Conservation (phyloP, 2,797 vertebrate species). For the Dendrocincla tyrannina region DNA sequence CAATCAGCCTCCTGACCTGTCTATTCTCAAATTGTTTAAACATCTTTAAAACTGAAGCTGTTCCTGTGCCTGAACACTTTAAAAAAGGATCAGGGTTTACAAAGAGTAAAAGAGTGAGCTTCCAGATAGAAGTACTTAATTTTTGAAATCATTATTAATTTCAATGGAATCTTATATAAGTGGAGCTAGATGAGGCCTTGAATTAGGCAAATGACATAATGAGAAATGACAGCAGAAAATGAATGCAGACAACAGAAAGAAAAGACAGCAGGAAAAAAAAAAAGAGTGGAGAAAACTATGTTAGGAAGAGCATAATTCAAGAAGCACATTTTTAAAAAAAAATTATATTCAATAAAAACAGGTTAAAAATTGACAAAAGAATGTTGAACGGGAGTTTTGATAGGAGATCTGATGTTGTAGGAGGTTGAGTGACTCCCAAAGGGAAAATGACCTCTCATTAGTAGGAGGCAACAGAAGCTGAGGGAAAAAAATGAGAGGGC, state of each 20-base stretch:
- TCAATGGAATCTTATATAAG: not conserved
- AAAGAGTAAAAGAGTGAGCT: not conserved
- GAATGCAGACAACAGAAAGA: not conserved
- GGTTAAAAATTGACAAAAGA: not conserved
- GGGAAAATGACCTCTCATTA: not conserved
- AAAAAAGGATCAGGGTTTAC: not conserved
- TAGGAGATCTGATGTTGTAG: not conserved
- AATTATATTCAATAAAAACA: not conserved
- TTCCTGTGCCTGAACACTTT: not conserved
- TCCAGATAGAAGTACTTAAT: not conserved
- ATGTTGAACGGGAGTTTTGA: not conserved
- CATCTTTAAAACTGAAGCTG: not conserved
- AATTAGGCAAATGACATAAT: not conserved
- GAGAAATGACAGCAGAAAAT: not conserved
- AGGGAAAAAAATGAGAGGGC: not conserved
- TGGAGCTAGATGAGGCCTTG: not conserved
- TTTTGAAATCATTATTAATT: not conserved
- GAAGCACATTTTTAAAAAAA: not conserved
- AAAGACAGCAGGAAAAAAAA: not conserved
- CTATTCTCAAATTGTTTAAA: not conserved
- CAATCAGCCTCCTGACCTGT: not conserved
- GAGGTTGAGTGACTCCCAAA: not conserved
- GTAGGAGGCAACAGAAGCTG: not conserved
- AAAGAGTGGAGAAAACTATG: not conserved
- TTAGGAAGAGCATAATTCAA: not conserved